A percentile compares a stretch with the other conserved stretches of the same genome.
phyloP scores from a whole-genome alignment of 1,140 invertebrate species.

The Bombus turneri region DNA sequence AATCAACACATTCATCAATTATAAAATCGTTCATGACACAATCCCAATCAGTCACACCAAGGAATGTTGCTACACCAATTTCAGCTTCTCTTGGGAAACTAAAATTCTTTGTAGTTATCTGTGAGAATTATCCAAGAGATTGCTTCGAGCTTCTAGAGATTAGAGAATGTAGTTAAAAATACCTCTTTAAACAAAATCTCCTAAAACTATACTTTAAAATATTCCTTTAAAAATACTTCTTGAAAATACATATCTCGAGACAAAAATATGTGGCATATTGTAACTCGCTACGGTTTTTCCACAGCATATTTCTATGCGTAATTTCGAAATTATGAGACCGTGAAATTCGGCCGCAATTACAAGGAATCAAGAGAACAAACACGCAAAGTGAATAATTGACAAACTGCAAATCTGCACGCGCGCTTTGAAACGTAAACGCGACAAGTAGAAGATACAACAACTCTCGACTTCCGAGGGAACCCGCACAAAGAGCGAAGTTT shows the following conservation, averaged over 20 bases:
- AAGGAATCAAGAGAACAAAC: background rate
- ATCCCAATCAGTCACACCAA: no score
- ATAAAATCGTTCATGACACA: no score
- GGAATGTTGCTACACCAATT: background rate
- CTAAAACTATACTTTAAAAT: no score
- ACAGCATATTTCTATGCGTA: background rate
- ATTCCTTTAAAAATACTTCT: no score
- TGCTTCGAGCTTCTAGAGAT: background rate
- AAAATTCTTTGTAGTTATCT: background rate
- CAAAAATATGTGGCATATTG: no score
- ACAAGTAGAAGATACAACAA: background rate
- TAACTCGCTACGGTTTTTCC: no score
- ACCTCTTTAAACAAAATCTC: no score
- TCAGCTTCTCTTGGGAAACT: background rate
- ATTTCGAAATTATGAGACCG: background rate
- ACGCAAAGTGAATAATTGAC: background rate
- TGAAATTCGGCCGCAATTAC: background rate
- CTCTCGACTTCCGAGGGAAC: background rate
- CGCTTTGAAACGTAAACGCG: background rate
- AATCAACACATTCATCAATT: no score
- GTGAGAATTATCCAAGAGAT: background rate
- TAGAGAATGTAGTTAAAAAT: no score
- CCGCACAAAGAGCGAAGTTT: conserved; percentile 12
- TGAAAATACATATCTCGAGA: no score
- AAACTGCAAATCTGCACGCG: background rate